These are phyloP conservation scores for Tragelaphus eurycerus DNA, from an alignment of 2,797 vertebrate genomes.

Conservation along the genomic window DNA sequence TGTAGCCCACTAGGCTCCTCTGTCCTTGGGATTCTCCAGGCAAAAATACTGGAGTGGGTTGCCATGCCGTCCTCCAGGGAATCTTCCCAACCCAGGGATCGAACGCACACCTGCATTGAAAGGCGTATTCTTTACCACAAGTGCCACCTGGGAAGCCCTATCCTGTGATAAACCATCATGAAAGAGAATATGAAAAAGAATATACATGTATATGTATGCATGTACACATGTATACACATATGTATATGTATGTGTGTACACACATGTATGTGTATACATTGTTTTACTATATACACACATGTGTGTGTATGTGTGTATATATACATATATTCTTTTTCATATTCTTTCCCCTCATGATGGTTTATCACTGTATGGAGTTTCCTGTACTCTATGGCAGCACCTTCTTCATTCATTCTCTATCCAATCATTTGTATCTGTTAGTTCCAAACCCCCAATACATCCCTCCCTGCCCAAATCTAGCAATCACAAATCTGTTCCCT, in stretches of 20 bases:
- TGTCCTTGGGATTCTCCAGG: background rate
- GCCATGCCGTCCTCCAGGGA: background rate
- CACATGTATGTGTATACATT: no score
- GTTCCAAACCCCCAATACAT: background rate
- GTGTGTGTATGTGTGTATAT: background rate
- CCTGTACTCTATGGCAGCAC: background rate
- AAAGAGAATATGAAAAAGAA: background rate
- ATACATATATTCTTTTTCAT: background rate
- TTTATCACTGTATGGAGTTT: background rate
- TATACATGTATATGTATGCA: background rate
- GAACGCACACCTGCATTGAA: background rate
- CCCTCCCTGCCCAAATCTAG: background rate
- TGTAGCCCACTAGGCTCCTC: background rate
- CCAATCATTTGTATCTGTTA: no score
- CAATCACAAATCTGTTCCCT: background rate
- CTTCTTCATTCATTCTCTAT: background rate
- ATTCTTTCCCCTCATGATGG: background rate
- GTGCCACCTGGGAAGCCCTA: background rate
- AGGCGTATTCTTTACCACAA: background rate
- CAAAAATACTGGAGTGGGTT: background rate
- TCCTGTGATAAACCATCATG: background rate
- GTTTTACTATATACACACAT: background rate
- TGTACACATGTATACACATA: rapidly evolving
- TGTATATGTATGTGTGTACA: background rate
- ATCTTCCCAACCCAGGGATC: background rate